Conservation (phyloP, 2,888 invertebrate genomes). For the Xestia xanthographa region DNA sequence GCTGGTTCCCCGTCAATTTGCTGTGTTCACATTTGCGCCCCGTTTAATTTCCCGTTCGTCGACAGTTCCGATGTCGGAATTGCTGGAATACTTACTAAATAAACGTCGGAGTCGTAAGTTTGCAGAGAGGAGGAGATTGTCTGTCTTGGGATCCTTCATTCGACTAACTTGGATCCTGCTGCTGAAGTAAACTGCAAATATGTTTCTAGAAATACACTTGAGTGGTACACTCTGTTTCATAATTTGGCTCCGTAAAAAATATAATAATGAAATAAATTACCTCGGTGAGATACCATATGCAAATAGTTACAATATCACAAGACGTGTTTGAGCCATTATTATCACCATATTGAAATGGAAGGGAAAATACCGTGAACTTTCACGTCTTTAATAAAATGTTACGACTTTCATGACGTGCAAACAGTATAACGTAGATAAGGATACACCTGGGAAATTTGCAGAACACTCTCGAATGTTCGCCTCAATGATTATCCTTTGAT, state of each 20-base stretch:
- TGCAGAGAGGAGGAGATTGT: slow-evolving; percentile 7
- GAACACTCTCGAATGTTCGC: background rate
- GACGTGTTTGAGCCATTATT: background rate
- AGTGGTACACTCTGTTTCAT: background rate
- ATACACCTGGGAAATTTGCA: slow-evolving; percentile 9
- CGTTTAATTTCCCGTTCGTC: slow-evolving; percentile 58
- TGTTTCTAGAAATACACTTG: background rate
- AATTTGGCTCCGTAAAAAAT: too few relatives aligned
- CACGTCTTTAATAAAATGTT: slow-evolving; percentile 36
- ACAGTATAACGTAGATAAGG: slow-evolving; percentile 2
- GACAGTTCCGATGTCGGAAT: slow-evolving; percentile 38
- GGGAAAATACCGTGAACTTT: slow-evolving; percentile 31
- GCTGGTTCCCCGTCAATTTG: slow-evolving; percentile 30
- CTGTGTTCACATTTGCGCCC: slow-evolving; percentile 45
- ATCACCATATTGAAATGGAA: slow-evolving; percentile 5
- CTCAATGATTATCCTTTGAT: slow-evolving; percentile 20
- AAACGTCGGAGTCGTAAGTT: slow-evolving; percentile 31
- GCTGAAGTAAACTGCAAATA: background rate
- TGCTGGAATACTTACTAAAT: slow-evolving; percentile 37
- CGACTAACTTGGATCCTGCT: background rate
- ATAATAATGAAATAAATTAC: background rate
- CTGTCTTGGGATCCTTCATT: slow-evolving; percentile 2
- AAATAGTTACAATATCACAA: background rate
- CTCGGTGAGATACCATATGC: background rate
- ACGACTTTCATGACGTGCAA: slow-evolving; percentile 27